These are phyloP conservation scores for Diceros bicornis DNA, from an alignment of 2,797 vertebrate genomes.

Conservation along the genomic window DNA sequence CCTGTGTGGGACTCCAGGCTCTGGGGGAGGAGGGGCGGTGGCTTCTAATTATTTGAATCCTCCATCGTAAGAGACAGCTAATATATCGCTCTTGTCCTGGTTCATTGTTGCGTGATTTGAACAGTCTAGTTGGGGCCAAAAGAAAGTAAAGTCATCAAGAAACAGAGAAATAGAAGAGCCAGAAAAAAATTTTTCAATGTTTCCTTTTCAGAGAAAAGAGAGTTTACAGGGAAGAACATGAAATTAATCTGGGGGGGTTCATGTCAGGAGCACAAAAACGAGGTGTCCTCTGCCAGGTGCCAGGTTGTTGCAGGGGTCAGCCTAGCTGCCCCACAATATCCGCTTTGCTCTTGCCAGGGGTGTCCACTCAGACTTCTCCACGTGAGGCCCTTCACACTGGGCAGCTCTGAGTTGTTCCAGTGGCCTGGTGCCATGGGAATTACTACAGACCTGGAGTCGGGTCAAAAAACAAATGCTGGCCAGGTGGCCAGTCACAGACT, in stretches of 20 bases:
- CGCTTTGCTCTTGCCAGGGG: fast-evolving
- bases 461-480: fast-evolving
- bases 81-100: neutral
- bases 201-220: neutral
- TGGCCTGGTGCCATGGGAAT: fast-evolving
- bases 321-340: fast-evolving
- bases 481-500: neutral
- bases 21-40: too few species aligned
- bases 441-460: too few species aligned
- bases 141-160: neutral
- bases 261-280: fast-evolving
- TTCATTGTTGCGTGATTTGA: neutral
- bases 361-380: fast-evolving
- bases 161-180: neutral
- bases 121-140: neutral
- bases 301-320: fast-evolving
- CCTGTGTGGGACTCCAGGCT: neutral
- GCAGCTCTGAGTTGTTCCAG: neutral
- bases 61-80: fast-evolving
- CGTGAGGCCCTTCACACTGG: neutral
- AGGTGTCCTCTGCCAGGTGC: fast-evolving
- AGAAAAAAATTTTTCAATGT: fast-evolving
- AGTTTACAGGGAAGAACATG: neutral
- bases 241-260: neutral
- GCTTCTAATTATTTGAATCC: fast-evolving